phyloP scores from a whole-genome alignment of 1,140 invertebrate species.

The Macrosteles quadrilineatus region DNA sequence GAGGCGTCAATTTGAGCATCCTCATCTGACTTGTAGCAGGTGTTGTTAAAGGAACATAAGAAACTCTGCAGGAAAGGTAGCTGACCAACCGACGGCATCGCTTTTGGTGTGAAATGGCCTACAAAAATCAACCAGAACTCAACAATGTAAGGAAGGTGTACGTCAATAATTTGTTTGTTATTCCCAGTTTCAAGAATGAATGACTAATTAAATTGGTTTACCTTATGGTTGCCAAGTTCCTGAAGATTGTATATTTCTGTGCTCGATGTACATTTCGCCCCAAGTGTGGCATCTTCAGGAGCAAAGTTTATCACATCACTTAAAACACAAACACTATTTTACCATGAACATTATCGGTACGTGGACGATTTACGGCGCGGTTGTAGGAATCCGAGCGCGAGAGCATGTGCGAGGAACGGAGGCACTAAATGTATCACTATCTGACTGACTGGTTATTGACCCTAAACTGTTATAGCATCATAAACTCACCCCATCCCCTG shows the following conservation, averaged over 20 bases:
- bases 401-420: no score
- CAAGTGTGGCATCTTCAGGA: no score
- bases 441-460: no score
- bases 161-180: not conserved
- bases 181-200: no score
- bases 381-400: not conserved
- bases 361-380: not conserved
- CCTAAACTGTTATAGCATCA: no score
- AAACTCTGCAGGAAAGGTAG: constrained; percentile 58
- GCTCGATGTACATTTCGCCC: not conserved
- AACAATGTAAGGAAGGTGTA: not conserved
- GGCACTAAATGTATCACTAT: no score
- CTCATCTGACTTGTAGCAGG: constrained; percentile 50
- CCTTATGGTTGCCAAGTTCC: no score
- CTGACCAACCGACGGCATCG: constrained; percentile 61
- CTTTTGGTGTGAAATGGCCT: constrained; percentile 63
- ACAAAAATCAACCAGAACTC: constrained; percentile 32
- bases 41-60: constrained; percentile 61
- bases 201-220: no score
- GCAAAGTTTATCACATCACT: no score
- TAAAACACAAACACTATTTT: no score
- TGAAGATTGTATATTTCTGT: not conserved
- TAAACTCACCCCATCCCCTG: no score
- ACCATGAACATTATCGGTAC: no score
- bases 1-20: constrained; percentile 28